Percentiles rank a stretch among this genome's conserved stretches.
phyloP scores from a whole-genome alignment of 2,888 invertebrate species.

The Hetaerina titia region DNA sequence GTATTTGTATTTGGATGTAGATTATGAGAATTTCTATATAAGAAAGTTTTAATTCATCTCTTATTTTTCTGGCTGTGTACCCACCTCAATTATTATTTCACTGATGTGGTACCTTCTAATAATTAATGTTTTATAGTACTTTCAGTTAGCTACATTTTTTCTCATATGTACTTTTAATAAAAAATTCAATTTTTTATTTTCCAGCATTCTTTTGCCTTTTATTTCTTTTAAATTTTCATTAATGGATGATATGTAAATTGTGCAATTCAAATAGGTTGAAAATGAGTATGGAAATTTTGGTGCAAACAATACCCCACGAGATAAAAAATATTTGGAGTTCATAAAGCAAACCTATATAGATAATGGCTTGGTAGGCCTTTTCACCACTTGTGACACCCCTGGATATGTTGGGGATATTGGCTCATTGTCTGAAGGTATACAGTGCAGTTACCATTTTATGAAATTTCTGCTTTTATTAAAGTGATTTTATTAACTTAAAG shows the following conservation, averaged over 20 bases:
- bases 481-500: background rate
- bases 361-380: slow-evolving; percentile 76
- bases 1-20: background rate
- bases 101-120: background rate
- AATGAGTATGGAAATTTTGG: slow-evolving; percentile 68
- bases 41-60: too few species aligned
- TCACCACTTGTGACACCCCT: slow-evolving; percentile 77
- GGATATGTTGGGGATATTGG: slow-evolving; percentile 49
- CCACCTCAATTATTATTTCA: too few species aligned
- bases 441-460: too few species aligned
- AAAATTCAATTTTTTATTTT: background rate
- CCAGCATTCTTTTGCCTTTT: too few species aligned
- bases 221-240: background rate
- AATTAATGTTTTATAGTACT: background rate
- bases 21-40: background rate
- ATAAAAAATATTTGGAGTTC: slow-evolving; percentile 56
- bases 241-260: background rate
- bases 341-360: slow-evolving; percentile 73
- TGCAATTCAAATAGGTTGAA: slow-evolving; percentile 60
- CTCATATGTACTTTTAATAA: background rate
- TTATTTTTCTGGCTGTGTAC: too few species aligned
- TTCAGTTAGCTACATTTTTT: background rate
- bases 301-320: background rate
- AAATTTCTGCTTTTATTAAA: background rate
- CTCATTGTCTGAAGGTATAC: slow-evolving; percentile 60